Evolutionary conservation across 1,140 invertebrate genomes (phyloP).

Genomic region (Phymorhynchus buccinoides): DNA sequence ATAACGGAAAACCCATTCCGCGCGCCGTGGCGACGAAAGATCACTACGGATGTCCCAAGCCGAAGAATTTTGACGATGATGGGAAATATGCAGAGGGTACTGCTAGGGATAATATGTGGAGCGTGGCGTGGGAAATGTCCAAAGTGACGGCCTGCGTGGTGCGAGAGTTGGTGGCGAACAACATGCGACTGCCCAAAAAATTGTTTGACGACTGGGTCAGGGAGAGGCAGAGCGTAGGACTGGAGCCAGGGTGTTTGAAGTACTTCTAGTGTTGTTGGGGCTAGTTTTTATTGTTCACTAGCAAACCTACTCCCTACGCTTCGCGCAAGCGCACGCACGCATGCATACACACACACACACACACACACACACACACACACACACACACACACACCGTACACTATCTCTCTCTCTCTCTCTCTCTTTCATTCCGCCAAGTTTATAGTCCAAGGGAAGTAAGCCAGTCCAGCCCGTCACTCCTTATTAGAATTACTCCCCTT

Average conservation of each 20-base stretch:
- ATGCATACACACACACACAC: background rate
- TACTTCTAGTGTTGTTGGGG: background rate
- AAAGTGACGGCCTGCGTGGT: background rate
- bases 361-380: conserved; percentile 24
- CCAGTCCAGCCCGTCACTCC: too few species aligned
- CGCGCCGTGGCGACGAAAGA: too few species aligned
- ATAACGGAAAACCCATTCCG: too few species aligned
- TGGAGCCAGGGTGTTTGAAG: background rate
- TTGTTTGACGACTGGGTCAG: background rate
- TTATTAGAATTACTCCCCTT: background rate
- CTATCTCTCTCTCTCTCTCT: too few species aligned
- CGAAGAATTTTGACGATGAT: too few species aligned
- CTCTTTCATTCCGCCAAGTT: too few species aligned
- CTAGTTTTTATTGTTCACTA: background rate
- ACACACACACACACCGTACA: too few species aligned
- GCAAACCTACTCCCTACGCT: too few species aligned
- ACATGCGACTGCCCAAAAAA: background rate
- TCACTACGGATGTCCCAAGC: too few species aligned
- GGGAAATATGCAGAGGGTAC: too few species aligned
- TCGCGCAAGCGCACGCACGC: background rate
- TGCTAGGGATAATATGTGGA: too few species aligned
- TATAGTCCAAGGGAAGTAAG: too few species aligned
- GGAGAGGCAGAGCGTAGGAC: background rate
- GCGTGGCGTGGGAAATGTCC: background rate
- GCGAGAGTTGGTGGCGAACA: background rate